Evolutionary conservation across 2,888 invertebrate species (phyloP).

Genomic region (Aphidius colemani): DNA sequence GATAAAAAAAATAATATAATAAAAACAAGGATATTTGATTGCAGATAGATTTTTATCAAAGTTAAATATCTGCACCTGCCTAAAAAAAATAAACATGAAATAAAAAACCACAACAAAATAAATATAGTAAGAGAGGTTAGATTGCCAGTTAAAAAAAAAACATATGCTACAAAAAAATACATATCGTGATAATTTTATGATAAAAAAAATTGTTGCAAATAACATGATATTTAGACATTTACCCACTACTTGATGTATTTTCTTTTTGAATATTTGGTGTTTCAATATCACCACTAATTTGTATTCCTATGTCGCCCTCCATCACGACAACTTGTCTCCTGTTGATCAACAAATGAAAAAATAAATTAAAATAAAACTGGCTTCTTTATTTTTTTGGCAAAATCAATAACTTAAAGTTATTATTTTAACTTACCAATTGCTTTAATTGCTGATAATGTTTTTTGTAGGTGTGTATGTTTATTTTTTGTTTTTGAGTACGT

Average conservation of each 20-base stretch:
- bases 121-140: conserved; percentile 10
- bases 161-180: neutral
- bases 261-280: conserved; percentile 32
- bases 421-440: neutral
- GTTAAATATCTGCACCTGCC: conserved; percentile 12
- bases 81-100: neutral
- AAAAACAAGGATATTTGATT: neutral
- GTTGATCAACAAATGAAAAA: neutral
- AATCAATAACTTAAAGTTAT: no score
- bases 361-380: conserved; percentile 7
- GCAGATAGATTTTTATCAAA: no score
- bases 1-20: conserved; percentile 1
- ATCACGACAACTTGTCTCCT: neutral
- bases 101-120: neutral
- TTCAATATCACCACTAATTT: conserved; percentile 51
- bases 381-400: no score
- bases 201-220: neutral
- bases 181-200: neutral
- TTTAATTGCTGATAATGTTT: neutral
- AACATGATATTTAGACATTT: conserved; percentile 33
- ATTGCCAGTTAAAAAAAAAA: neutral
- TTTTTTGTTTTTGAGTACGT: no score
- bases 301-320: conserved; percentile 45
- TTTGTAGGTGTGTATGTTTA: neutral
- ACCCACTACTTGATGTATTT: conserved; percentile 38